phyloP scores from a whole-genome alignment of 2,888 invertebrate species.

The Loripinus fragilis region DNA sequence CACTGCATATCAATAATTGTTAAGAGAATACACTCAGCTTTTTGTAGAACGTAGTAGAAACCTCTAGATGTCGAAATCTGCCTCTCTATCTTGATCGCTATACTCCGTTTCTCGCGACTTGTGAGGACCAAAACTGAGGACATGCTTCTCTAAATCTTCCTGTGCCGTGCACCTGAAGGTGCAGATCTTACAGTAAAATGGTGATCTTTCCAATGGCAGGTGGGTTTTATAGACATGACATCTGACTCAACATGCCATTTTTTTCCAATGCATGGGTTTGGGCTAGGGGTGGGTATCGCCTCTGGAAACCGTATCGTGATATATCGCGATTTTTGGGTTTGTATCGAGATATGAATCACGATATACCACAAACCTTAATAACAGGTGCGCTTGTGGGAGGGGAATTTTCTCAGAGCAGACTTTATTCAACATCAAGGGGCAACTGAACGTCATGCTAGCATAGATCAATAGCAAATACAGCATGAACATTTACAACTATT shows the following conservation, averaged over 20 bases:
- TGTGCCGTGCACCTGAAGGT: background rate
- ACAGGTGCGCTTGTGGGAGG: too few species aligned
- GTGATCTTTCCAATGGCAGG: background rate
- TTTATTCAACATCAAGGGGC: too few species aligned
- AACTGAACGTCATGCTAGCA: too few species aligned
- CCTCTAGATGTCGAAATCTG: background rate
- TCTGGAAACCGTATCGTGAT: too few species aligned
- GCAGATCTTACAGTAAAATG: background rate
- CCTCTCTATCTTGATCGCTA: background rate
- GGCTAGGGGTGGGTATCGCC: too few species aligned
- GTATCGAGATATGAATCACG: too few species aligned
- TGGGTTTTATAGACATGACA: background rate
- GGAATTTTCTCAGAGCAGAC: too few species aligned
- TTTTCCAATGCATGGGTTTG: background rate
- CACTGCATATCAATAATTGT: background rate
- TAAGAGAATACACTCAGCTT: too few species aligned
- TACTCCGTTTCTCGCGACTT: background rate
- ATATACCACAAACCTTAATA: too few species aligned
- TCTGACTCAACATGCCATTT: background rate
- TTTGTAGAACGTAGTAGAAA: background rate
- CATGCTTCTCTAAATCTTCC: background rate
- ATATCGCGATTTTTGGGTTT: too few species aligned
- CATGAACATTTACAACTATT: too few species aligned
- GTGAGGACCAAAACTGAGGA: background rate
- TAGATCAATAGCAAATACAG: too few species aligned